Evolutionary conservation across 1,140 invertebrate species (phyloP).

Genomic region (Elymnias hypermnestra): DNA sequence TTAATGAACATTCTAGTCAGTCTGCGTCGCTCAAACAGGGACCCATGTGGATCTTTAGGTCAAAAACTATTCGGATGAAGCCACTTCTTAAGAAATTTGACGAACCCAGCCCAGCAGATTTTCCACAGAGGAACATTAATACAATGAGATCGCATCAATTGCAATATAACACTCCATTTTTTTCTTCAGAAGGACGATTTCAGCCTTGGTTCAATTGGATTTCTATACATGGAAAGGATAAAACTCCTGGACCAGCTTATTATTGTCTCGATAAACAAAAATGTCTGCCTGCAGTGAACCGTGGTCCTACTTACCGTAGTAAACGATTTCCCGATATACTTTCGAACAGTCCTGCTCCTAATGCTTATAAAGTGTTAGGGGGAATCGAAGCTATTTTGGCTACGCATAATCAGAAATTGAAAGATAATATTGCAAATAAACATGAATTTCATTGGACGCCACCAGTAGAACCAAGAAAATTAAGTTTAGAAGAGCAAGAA

Average conservation of each 20-base stretch:
- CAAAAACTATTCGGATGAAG: conserved; percentile 44
- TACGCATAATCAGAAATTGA: conserved; percentile 45
- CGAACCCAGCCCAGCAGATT: conserved; percentile 40
- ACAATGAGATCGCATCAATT: conserved; percentile 18
- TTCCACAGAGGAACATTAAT: conserved; percentile 17
- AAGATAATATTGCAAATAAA: conserved; percentile 47
- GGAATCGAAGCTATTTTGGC: conserved; percentile 49
- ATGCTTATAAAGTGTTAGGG: conserved; percentile 36
- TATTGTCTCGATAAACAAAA: conserved; percentile 36
- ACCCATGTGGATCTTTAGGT: conserved; percentile 54
- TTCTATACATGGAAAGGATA: conserved; percentile 31
- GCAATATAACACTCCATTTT: conserved; percentile 45
- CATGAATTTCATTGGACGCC: conserved; percentile 38
- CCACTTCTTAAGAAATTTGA: conserved; percentile 34
- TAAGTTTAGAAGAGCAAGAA: conserved; percentile 37
- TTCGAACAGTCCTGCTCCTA: conserved; percentile 39
- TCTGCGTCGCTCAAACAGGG: conserved; percentile 5
- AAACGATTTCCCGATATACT: conserved; percentile 31
- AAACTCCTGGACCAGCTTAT: conserved; percentile 44
- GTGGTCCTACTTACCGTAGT: conserved; percentile 36
- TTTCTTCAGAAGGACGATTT: conserved; percentile 48
- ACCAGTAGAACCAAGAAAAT: conserved; percentile 15
- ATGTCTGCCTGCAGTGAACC: conserved; percentile 35
- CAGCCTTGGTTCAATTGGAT: conserved; percentile 53
- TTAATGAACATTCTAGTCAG: conserved; percentile 8